These are phyloP conservation scores for Turdus rufiventris DNA, from an alignment of 2,113 vertebrate species.

Conservation along the genomic window DNA sequence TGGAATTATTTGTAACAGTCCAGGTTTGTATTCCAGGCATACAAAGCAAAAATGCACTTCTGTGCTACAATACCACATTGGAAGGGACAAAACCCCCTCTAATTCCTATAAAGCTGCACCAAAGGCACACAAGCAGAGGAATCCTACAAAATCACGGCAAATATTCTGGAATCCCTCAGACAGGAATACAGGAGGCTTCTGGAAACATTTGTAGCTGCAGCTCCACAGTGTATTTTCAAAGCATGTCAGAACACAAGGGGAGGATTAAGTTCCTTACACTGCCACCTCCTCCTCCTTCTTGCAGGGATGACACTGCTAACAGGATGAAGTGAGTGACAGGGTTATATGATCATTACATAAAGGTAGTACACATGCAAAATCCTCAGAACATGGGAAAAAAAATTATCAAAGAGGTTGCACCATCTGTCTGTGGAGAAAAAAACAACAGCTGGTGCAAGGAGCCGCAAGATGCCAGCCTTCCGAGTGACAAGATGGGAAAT, in stretches of 20 bases:
- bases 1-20: neutral
- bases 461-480: slow-evolving; percentile 88
- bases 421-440: slow-evolving; percentile 86
- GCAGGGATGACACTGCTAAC: slow-evolving; percentile 31
- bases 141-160: neutral
- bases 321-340: slow-evolving; percentile 46
- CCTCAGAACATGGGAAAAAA: slow-evolving; percentile 49
- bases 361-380: slow-evolving; percentile 61
- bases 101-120: neutral
- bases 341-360: slow-evolving; percentile 53
- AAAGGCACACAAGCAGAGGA: neutral
- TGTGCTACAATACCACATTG: neutral
- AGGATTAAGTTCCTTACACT: slow-evolving; percentile 11
- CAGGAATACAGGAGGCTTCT: neutral
- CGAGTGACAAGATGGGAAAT: slow-evolving; percentile 95
- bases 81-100: neutral
- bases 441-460: slow-evolving; percentile 88
- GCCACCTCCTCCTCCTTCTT: neutral
- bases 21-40: neutral
- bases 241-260: slow-evolving; percentile 14
- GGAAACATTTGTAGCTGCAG: neutral
- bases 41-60: neutral
- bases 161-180: neutral
- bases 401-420: slow-evolving; percentile 79
- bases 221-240: neutral